Evolutionary conservation across 2,797 vertebrate genomes (phyloP).

Genomic region (Loris lydekkerianus): DNA sequence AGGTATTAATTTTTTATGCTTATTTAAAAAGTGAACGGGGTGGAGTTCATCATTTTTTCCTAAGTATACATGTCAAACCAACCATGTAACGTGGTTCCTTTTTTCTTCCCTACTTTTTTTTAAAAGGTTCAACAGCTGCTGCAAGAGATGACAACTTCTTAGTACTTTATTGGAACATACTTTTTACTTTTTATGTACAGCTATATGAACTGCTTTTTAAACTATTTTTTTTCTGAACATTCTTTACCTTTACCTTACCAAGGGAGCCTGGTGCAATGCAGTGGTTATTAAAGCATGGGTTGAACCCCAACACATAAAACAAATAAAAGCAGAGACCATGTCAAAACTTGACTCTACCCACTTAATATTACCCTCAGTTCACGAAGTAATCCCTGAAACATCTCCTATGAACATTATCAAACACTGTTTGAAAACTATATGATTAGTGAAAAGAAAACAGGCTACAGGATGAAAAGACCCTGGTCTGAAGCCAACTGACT

Average conservation of each 20-base stretch:
- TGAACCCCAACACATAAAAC: neutral
- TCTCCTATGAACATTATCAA: neutral
- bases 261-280: neutral
- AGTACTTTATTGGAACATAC: conserved; percentile 8
- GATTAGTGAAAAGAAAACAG: neutral
- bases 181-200: neutral
- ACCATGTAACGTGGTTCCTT: conserved; percentile 1
- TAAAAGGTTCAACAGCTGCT: conserved; percentile 88
- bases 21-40: neutral
- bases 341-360: neutral
- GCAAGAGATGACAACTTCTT: conserved; percentile 79
- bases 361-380: neutral
- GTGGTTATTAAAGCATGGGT: neutral
- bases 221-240: conserved; percentile 1
- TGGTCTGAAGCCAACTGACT: neutral
- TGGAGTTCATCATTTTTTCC: neutral
- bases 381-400: neutral
- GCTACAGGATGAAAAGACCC: neutral
- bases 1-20: conserved; percentile 87
- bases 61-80: conserved; percentile 5
- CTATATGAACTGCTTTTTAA: conserved; percentile 19
- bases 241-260: conserved; percentile 19
- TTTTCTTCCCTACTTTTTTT: conserved; percentile 55
- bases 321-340: neutral
- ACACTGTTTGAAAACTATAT: neutral